Evolutionary conservation across 2,797 vertebrate genomes (phyloP).

Genomic region (Synaphobranchus kaupii): DNA sequence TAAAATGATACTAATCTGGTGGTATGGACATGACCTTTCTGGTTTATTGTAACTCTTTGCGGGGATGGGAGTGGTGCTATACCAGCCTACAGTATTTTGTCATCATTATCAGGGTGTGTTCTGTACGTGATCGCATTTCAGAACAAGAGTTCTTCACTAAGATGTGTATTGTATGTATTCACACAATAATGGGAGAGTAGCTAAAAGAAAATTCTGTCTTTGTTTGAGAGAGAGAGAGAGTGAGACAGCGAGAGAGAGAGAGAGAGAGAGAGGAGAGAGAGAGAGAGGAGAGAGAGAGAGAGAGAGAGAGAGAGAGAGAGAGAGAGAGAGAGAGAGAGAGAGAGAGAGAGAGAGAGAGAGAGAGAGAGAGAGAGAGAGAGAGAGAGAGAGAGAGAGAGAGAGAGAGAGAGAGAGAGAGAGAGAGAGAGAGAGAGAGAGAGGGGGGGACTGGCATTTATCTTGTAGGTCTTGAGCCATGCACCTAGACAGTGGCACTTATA

Average conservation of each 20-base stretch:
- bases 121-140: slow-evolving; percentile 66
- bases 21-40: background rate
- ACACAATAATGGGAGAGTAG: slow-evolving; percentile 55
- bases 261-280: slow-evolving; percentile 38
- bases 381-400: background rate
- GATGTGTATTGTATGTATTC: slow-evolving; percentile 70
- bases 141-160: slow-evolving; percentile 59
- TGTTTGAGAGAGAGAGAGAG: slow-evolving; percentile 37
- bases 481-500: background rate
- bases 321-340: slow-evolving; percentile 30
- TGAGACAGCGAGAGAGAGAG: slow-evolving; percentile 45
- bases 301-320: slow-evolving; percentile 44
- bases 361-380: slow-evolving; percentile 49
- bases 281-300: slow-evolving; percentile 46
- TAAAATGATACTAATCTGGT: background rate
- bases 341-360: slow-evolving; percentile 22
- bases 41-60: background rate
- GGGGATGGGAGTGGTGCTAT: background rate
- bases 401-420: too few relatives aligned
- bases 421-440: too few relatives aligned
- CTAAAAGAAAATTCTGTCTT: background rate
- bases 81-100: slow-evolving; percentile 28
- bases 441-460: too few relatives aligned
- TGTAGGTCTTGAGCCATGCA: background rate
- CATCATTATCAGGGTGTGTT: slow-evolving; percentile 62